Base-by-base conservation (phyloP, 1,140 invertebrate species). In the Semibalanus balanoides region DNA sequence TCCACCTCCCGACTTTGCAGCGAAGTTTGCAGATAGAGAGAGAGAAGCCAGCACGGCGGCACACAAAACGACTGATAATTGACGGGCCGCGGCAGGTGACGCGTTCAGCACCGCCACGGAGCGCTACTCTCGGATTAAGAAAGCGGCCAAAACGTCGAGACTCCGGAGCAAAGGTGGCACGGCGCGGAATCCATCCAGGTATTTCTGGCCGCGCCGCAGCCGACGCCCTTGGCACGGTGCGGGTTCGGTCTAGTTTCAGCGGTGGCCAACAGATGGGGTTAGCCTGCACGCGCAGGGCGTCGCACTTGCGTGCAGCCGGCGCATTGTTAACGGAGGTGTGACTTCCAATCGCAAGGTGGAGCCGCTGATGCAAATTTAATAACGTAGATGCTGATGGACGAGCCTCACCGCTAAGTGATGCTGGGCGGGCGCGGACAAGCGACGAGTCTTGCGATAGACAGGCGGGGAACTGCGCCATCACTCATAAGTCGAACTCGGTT, bases 311-410 rank as follows among this genome's bases (percentile, higher is more conserved):
- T 64, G 51, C 51, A 64, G 22, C 11, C 51, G 11, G 51, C 22
- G 51, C 51, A 64, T 64, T 64, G 51, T 64, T 64, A 64, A 3
- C 22, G 1, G 51, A 64, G 51, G 51, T 64, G 51, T 64, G 51
- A 64, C 51, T 64, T 64, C 51, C 51, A 64, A 64, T 64, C 51
- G 51, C 51, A 64, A 64, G 51, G 51, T 64, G 51, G 51, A 64
- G 51, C 22, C 11, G 14, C 51, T 64, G 51, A 64, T 64, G 51
- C 51, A 64, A 64, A 64, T 64, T 64, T 64, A 64, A 64, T 64
- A 64, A 64, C 51, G 51, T 19, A 64, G 51, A 64, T 64, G 22
- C 51, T 64, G 51, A 64, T 64, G 51, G 51, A 64, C 11, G 51
- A 64, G 14, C 51, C 22, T 19, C 51, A 19, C 1, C 51, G 51